Evolutionary conservation across 2,113 vertebrate species (phyloP).

Genomic region (Numida meleagris): DNA sequence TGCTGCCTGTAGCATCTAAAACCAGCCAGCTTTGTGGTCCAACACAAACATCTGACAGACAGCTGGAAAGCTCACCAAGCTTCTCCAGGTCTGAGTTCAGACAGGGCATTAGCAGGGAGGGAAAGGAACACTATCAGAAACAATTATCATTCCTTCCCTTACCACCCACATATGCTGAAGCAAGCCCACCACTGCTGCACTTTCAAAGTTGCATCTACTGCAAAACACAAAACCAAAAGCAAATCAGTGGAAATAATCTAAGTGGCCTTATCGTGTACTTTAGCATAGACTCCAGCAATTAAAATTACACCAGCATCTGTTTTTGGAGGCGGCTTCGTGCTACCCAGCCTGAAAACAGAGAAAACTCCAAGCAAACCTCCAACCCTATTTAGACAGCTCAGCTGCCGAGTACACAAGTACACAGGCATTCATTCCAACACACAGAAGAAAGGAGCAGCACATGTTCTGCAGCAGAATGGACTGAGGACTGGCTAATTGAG

Average conservation of each 20-base stretch:
- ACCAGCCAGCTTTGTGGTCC: neutral
- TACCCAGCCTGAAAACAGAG: neutral
- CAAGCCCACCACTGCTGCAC: neutral
- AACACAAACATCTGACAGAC: neutral
- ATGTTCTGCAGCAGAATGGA: neutral
- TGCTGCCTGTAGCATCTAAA: neutral
- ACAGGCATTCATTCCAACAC: neutral
- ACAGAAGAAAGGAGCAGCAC: neutral
- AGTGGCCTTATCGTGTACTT: neutral
- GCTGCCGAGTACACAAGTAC: neutral
- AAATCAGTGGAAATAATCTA: neutral
- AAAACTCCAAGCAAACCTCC: neutral
- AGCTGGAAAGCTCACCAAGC: neutral
- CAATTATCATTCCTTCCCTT: neutral
- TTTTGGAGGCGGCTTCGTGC: neutral
- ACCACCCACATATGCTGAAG: neutral
- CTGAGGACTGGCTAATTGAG: too few species aligned
- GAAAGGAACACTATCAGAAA: neutral
- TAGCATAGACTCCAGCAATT: neutral
- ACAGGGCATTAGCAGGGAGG: neutral
- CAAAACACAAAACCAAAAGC: neutral
- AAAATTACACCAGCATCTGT: neutral
- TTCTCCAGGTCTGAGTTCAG: neutral
- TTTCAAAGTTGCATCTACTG: neutral
- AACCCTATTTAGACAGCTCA: neutral